A percentile compares a stretch with the other conserved stretches of the same genome.
Evolutionary conservation across 2,113 vertebrate genomes (phyloP).

Genomic region (Dendrocopos noguchii): DNA sequence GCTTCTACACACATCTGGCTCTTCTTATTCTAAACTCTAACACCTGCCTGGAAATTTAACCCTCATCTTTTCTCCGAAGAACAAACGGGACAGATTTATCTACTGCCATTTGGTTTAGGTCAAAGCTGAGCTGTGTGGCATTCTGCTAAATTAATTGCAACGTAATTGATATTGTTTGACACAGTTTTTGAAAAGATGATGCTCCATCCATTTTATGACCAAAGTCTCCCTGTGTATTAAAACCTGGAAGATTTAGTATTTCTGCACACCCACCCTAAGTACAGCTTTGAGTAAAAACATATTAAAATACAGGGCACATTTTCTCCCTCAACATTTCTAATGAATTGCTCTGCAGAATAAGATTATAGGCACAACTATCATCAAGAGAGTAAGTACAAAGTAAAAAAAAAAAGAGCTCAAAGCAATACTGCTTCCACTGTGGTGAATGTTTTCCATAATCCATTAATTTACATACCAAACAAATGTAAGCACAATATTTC

Average conservation of each 20-base stretch:
- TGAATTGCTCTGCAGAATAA: slow-evolving; percentile 20
- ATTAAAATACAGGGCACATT: slow-evolving; percentile 7
- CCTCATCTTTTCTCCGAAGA: slow-evolving; percentile 58
- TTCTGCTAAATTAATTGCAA: slow-evolving; percentile 54
- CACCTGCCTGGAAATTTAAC: slow-evolving; percentile 71
- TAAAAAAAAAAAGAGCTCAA: background rate
- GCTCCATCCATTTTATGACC: slow-evolving; percentile 15
- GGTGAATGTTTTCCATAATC: background rate
- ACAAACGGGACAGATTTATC: slow-evolving; percentile 53
- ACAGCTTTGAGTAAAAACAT: slow-evolving; percentile 2
- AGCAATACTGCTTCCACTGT: background rate
- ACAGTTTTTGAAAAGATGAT: slow-evolving; percentile 54
- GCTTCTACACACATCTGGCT: slow-evolving; percentile 73
- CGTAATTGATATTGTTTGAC: slow-evolving; percentile 48
- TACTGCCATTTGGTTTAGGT: slow-evolving; percentile 28
- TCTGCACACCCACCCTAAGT: background rate
- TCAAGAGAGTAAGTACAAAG: slow-evolving; percentile 3
- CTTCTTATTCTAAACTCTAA: slow-evolving; percentile 74
- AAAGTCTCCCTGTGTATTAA: background rate
- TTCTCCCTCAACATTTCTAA: slow-evolving; percentile 37
- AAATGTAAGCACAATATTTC: background rate
- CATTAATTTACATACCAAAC: background rate
- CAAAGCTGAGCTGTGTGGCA: slow-evolving; percentile 32
- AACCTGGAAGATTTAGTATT: background rate
- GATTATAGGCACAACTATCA: background rate